These are phyloP conservation scores for Poecilia wingei DNA, from an alignment of 2,797 vertebrate species.

Conservation along the genomic window DNA sequence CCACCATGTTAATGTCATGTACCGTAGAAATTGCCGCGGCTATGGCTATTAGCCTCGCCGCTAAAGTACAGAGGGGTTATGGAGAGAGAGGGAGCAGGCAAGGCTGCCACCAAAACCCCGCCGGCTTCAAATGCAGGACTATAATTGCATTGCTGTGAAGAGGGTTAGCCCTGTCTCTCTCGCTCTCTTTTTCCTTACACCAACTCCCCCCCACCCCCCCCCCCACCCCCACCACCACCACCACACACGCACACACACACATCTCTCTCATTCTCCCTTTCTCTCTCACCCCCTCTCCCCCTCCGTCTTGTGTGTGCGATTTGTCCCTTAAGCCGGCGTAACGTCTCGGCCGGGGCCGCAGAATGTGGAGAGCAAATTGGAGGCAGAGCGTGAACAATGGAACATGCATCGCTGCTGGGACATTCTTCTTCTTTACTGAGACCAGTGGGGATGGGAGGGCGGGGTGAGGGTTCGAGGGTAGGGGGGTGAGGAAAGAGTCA, in stretches of 20 bases:
- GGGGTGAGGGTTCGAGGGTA: too few species aligned
- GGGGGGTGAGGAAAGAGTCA: conserved; percentile 56
- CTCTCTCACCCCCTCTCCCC: conserved; percentile 56
- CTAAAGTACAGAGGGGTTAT: conserved; percentile 90
- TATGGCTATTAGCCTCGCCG: conserved; percentile 99
- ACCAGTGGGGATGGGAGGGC: conserved; percentile 52
- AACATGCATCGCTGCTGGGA: conserved; percentile 96
- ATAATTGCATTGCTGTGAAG: conserved; percentile 99
- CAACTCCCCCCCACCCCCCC: conserved; percentile 57
- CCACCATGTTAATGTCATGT: conserved; percentile 98
- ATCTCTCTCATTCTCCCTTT: conserved; percentile 56
- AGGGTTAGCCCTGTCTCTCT: conserved; percentile 79
- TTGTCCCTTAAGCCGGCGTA: conserved; percentile 99
- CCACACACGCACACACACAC: conserved; percentile 39
- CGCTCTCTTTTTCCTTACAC: conserved; percentile 40
- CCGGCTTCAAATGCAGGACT: conserved; percentile 94
- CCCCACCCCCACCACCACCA: conserved; percentile 22
- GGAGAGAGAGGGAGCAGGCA: conserved; percentile 81
- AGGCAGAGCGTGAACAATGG: conserved; percentile 99
- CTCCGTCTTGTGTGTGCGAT: conserved; percentile 93
- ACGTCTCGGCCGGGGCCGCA: conserved; percentile 98
- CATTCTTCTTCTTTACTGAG: conserved; percentile 81
- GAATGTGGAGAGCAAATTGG: conserved; percentile 99
- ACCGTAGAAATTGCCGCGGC: conserved; percentile 99
- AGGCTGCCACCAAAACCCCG: conserved; percentile 91